phyloP scores from a whole-genome alignment of 2,888 invertebrate genomes.

The Entomobrya proxima region DNA sequence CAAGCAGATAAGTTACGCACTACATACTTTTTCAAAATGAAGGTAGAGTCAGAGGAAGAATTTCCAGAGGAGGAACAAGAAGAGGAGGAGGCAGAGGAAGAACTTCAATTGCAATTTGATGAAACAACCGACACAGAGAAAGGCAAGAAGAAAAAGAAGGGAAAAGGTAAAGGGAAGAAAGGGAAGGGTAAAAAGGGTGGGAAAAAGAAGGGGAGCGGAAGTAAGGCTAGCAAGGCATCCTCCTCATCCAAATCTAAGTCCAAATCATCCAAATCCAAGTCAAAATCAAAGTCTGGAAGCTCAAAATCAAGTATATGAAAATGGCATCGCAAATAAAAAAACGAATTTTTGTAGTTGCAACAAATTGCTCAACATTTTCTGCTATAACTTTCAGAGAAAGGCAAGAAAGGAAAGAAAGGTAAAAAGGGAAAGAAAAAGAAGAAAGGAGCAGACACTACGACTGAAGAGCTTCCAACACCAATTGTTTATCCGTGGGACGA shows the following conservation, averaged over 20 bases:
- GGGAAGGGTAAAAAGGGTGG: slow-evolving; percentile 31
- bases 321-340: not conserved
- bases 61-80: slow-evolving; percentile 53
- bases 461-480: slow-evolving; percentile 73
- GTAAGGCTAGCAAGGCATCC: slow-evolving; percentile 70
- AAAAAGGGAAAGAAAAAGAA: slow-evolving; percentile 38
- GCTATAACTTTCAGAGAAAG: slow-evolving; percentile 57
- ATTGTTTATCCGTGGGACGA: slow-evolving; percentile 73
- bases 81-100: slow-evolving; percentile 57
- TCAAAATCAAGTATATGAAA: slow-evolving; percentile 17
- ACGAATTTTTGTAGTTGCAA: not conserved
- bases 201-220: not conserved
- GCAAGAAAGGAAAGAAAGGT: slow-evolving; percentile 66
- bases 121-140: slow-evolving; percentile 65
- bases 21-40: slow-evolving; percentile 69
- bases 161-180: slow-evolving; percentile 47
- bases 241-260: slow-evolving; percentile 60
- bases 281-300: slow-evolving; percentile 34
- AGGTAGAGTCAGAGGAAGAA: slow-evolving; percentile 57
- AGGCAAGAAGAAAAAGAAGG: slow-evolving; percentile 59
- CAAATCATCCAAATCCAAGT: slow-evolving; percentile 50
- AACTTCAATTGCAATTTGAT: slow-evolving; percentile 33
- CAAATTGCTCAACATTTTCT: not conserved
- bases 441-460: slow-evolving; percentile 68
- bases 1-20: slow-evolving; percentile 62